Base-by-base conservation (phyloP, 2,797 vertebrate species). In the Enteromius argenteus region DNA sequence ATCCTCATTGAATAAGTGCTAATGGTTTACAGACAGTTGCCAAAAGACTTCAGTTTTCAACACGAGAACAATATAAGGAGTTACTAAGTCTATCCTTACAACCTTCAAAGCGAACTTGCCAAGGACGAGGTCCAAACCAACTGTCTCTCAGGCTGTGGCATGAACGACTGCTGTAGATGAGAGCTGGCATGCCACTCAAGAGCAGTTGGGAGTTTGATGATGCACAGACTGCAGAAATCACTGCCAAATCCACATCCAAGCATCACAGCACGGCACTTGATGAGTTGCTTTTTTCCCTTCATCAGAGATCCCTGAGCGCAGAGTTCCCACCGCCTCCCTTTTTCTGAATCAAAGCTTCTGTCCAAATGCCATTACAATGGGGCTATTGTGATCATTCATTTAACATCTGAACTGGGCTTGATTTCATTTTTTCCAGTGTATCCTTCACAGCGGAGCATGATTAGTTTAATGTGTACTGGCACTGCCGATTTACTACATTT, bases 181-280 rank as follows among this genome's bases (percentile, higher is more conserved):
- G 88, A 88, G 89, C 90, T 94, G 94, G 93, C 93, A 80, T 88
- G 56, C 86, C 88, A 88, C 91, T 91, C 93, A 90, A 94, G 93
- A 94, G 93, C 94, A 94, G 93, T 92, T 93, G 92, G 92, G 93
- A 93, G 81, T 91, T 83, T 46, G 92, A 89, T 87, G 84, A 87
- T 87, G 78, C 87, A 84, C 87, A 90, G 88, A 81, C 89, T 81
- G 87, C 51, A 64, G 39, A 84, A 81, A 80, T 69, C 67, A 88
- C 90, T 92, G 94, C 94, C 94, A 94, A 92, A 85, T 87, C 90
- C 88, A 90, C 90, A 92, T 94, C 94, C 94, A 93, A 94, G 92
- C 92, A 91, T 91, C 92, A 89, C 92, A 92, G 91, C 93, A 91
- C 90, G 93, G 89, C 90, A 89, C 94, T 91, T 91, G 89, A 94